A percentile compares a stretch with the other conserved stretches of the same genome.
These are phyloP conservation scores for Charaxes varanes DNA, from an alignment of 1,140 invertebrate genomes.

Conservation along the genomic window DNA sequence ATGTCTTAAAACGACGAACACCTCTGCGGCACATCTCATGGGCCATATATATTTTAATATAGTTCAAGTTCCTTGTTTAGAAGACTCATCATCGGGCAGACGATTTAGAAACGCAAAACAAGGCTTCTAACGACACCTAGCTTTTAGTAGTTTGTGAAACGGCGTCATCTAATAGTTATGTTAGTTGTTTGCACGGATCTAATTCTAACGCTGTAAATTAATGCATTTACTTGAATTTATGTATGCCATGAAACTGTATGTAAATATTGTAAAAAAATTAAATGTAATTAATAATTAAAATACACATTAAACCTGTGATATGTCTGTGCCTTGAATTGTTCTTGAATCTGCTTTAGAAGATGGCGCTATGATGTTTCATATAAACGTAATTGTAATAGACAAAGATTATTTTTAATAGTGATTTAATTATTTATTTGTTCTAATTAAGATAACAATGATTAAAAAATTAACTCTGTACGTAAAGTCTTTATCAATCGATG, in stretches of 20 bases:
- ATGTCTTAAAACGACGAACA: constrained; percentile 84
- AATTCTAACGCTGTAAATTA: constrained; percentile 15
- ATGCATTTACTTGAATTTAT: constrained; percentile 23
- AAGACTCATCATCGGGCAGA: constrained; percentile 71
- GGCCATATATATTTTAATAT: constrained; percentile 93
- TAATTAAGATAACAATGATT: constrained; percentile 21
- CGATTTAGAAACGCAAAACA: constrained; percentile 61
- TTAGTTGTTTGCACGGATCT: constrained; percentile 33
- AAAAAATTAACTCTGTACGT: too few relatives aligned
- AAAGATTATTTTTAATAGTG: constrained; percentile 36
- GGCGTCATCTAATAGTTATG: constrained; percentile 51
- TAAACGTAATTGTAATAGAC: constrained; percentile 17
- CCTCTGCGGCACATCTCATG: constrained; percentile 83
- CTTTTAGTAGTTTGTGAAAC: constrained; percentile 28
- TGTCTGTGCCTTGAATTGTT: constrained; percentile 65
- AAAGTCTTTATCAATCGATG: constrained; percentile 7
- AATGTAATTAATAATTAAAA: constrained; percentile 48
- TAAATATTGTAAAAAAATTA: constrained; percentile 33
- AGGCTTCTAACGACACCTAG: constrained; percentile 63
- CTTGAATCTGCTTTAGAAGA: constrained; percentile 38
- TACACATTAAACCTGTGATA: constrained; percentile 61
- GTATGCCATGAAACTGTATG: constrained; percentile 23
- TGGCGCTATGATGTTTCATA: constrained; percentile 36
- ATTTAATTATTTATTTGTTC: constrained; percentile 44
- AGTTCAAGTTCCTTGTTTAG: constrained; percentile 85